Conservation (phyloP, 2,797 vertebrate species). For the Streptopelia turtur region DNA sequence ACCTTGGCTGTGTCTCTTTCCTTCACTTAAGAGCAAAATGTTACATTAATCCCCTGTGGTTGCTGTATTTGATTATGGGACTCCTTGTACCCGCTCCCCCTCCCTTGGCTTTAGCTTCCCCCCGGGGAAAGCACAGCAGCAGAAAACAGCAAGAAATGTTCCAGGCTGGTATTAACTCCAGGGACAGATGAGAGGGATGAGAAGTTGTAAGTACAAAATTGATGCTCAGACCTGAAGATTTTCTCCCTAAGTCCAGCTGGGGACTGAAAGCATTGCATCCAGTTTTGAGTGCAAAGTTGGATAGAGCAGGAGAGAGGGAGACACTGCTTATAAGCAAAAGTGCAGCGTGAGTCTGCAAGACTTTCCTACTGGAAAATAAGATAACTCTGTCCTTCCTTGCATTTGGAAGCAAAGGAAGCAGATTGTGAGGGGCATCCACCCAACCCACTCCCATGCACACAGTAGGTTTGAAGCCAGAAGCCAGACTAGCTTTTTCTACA, state of each 20-base stretch:
- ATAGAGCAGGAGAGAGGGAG: not conserved
- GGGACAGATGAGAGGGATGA: not conserved
- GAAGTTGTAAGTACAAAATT: not conserved
- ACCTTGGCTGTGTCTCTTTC: not conserved
- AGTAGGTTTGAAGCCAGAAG: not conserved
- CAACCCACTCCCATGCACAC: not conserved
- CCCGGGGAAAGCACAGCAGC: not conserved
- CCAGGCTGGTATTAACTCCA: not conserved
- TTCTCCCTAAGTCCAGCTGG: not conserved
- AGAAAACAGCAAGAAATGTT: not conserved
- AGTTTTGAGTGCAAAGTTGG: not conserved
- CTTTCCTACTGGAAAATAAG: not conserved
- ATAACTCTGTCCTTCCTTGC: not conserved
- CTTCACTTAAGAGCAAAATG: not conserved
- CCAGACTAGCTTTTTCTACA: not conserved
- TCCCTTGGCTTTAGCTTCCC: not conserved
- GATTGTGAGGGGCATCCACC: not conserved
- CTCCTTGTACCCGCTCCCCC: not conserved
- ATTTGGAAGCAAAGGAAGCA: not conserved
- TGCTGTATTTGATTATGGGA: not conserved
- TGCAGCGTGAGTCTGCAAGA: not conserved
- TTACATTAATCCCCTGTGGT: not conserved
- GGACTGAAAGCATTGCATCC: not conserved
- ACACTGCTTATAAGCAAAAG: not conserved
- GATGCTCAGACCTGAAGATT: not conserved